Evolutionary conservation across 2,113 vertebrate species (phyloP), one percentile per base, ranked within the genome.

Genomic region (Phyllostomus discolor): DNA sequence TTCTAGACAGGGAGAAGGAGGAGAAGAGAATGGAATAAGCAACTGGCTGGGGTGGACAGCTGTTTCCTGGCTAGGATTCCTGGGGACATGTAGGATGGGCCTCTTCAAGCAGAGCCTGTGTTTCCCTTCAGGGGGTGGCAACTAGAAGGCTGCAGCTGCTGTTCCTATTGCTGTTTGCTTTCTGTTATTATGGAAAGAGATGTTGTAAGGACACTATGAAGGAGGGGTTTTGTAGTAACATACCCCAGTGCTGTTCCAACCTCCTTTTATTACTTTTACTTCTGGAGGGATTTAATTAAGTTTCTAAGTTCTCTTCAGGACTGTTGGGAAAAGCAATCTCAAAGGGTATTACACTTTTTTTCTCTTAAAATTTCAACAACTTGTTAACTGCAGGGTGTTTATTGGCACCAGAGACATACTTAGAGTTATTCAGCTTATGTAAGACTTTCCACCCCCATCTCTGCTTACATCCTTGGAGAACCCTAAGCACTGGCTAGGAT

Each of bases 111-210:
- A 70, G 41, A 89, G 66, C 28, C 66, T 73, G 17, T 20, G n/a
- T 69, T 94, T 90, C 69, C 62, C 80, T 81, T 22, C 19, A 81
- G 33, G 8, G 59, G 2, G 1, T 33, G n/a, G 3, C 6, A 92
- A 38, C 75, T 81, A 92, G 54, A 92, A 75, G 48, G 48, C 48
- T 85, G 69, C 48, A 94, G 95, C 88, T 95, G 88, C 31, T 83
- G 14, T 72, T 88, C 10, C 20, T 79, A 28, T 33, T 88, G 62
- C 54, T 85, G 10, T 94, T 96, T 92, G 54, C 48, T 80, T 62
- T 91, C 28, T 95, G 80, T 90, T 75, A 81, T 86, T 62, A 31
- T 88, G 94, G 54, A n/a, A 72, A 73, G 31, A 10, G 75, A 46
- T 88, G 66, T 35, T 78, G 9, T 84, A 73, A 90, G 50, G 64